Base-by-base conservation (phyloP, 1,140 invertebrate genomes). In the Rhyacophila brunnea region DNA sequence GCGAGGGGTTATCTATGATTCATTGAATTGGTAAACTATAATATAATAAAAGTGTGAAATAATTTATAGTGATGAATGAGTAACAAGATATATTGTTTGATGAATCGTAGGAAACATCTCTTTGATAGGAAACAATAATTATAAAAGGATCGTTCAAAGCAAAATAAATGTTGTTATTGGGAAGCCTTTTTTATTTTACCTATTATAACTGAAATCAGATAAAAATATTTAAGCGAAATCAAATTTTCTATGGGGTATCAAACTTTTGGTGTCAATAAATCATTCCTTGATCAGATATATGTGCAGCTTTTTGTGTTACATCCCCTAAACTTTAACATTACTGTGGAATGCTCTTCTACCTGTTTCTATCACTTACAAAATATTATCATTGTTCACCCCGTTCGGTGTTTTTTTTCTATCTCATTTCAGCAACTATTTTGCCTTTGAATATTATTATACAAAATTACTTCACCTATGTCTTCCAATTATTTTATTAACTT, bases 341-440 rank as follows among this genome's bases (percentile, higher is more conserved):
- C 35, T 64, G 62, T 56, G 62, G 57, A 59, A 59, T 59, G 62
- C 53, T 51, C 46, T 59, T 42, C 47, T 51, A 40, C 47, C 23
- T 62, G 46, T 45, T 52, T 36, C 23, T 63, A 40, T 58, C n/a
- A 54, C 40, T 45, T 43, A 47, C 54, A 20, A 48, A n/a, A n/a
- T n/a, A n/a, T n/a, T n/a, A 20, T 36, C 45, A 57, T 40, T n/a
- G 15, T 40, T 5, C 38, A 15, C 38, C 20, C 32, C 45, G 14
- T 32, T 20, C 6, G 36, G 19, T 58, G 47, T n/a, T 50, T 23
- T 46, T 40, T 35, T 44, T 58, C 50, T 63, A 15, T 58, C 56
- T 58, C 50, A 50, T 23, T 57, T 58, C 61, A 64, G 54, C 62
- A 64, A 56, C 58, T 60, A 64, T 64, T 64, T 64, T 64, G 62